Base-by-base conservation (phyloP, 2,888 invertebrate genomes). In the Drosophila trichaetosa region DNA sequence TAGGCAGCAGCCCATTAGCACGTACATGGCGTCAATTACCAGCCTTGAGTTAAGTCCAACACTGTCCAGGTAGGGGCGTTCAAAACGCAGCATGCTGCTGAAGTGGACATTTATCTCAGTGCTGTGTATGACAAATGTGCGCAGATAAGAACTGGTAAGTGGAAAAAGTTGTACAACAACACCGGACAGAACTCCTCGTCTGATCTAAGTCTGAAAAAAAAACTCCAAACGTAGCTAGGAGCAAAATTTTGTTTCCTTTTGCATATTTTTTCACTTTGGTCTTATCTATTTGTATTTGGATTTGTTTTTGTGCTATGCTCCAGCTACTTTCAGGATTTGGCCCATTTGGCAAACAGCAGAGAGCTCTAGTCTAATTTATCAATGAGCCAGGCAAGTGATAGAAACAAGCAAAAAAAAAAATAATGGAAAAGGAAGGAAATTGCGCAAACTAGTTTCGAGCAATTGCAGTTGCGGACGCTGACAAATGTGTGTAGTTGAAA, bases 71-170 rank as follows among this genome's bases (percentile, higher is more conserved):
- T 42, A 11, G n/a, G 40, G 31, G n/a, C 33, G 48, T 61, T 24
- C 31, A 11, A 31, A 63, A 40, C 21, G 33, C 61, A 74, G 62
- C 36, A 48, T 76, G 73, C 58, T 60, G 74, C 77, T 89, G 89
- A 83, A 79, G 73, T 65, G 70, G 82, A 82, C 90, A 87, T 82
- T 89, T 84, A 85, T 85, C 84, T 84, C 62, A 67, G 69, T 79
- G 71, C 72, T 73, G 73, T 56, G 72, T 79, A 74, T 90, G 89
- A 88, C 86, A 90, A 86, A 86, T 86, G 90, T 69, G 65, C 61
- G 69, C 53, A 88, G 89, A 85, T 86, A 88, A 88, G 66, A 74
- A 56, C 81, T 74, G 59, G 53, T 64, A 73, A 64, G 65, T 73
- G 74, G 64, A 58, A 66, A 79, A 88, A 69, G 69, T 89, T 89